phyloP scores from a whole-genome alignment of 2,797 vertebrate genomes.

The Betta splendens region DNA sequence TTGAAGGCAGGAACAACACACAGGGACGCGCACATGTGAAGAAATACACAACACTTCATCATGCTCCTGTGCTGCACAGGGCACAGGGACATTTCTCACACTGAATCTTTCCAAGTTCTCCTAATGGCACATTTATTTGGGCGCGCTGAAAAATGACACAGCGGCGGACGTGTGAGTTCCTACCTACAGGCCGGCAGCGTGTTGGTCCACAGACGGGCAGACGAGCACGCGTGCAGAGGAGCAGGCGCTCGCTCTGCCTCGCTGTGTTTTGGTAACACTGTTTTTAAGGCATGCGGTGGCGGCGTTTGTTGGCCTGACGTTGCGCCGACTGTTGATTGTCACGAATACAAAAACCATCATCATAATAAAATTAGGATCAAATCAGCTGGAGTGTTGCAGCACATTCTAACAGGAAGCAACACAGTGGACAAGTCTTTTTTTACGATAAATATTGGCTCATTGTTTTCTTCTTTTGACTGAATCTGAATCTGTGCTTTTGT shows the following conservation, averaged over 20 bases:
- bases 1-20: conserved; percentile 46
- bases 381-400: neutral
- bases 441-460: neutral
- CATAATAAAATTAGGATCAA: neutral
- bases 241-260: neutral
- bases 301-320: neutral
- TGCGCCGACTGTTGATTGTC: neutral
- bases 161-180: conserved; percentile 22
- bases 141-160: conserved; percentile 40
- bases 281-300: conserved; percentile 5
- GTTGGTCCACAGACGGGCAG: conserved; percentile 8
- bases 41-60: conserved; percentile 59
- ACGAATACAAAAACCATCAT: neutral
- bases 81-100: conserved; percentile 51
- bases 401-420: too few relatives aligned
- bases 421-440: neutral
- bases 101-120: conserved; percentile 47
- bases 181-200: conserved; percentile 10
- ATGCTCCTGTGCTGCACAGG: conserved; percentile 50
- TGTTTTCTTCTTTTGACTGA: neutral
- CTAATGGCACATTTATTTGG: conserved; percentile 55
- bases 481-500: neutral
- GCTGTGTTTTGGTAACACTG: conserved; percentile 21
- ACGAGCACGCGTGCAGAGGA: neutral
- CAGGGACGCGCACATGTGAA: conserved; percentile 41